These are phyloP conservation scores for Bombus sibiricus DNA, from an alignment of 1,140 invertebrate species.

Conservation along the genomic window DNA sequence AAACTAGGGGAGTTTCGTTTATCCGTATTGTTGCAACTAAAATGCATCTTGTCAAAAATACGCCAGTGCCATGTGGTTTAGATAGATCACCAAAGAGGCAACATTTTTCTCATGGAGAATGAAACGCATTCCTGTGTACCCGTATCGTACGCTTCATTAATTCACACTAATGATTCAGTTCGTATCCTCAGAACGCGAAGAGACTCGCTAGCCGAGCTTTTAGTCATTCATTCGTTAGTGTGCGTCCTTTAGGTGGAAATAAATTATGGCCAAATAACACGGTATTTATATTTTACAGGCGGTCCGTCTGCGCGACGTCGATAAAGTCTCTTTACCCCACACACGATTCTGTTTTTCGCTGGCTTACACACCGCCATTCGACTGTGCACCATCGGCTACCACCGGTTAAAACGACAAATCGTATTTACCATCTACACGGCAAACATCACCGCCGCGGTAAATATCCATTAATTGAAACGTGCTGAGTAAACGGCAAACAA, in stretches of 20 bases:
- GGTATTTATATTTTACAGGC: conserved; percentile 28
- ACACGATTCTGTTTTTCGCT: conserved; percentile 24
- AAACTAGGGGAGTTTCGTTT: neutral
- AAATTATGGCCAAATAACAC: conserved; percentile 37
- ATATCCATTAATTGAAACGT: conserved; percentile 66
- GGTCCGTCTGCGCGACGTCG: neutral
- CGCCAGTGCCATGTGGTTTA: neutral
- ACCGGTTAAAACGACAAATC: conserved; percentile 57
- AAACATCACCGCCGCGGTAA: conserved; percentile 59
- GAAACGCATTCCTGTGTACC: neutral
- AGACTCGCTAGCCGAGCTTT: neutral
- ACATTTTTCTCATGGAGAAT: neutral
- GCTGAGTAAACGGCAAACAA: conserved; percentile 58
- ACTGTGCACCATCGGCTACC: conserved; percentile 11
- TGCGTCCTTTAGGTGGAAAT: conserved; percentile 8
- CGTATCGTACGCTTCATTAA: conserved; percentile 42
- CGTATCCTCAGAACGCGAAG: neutral
- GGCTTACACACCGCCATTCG: conserved; percentile 11
- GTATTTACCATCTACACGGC: conserved; percentile 53
- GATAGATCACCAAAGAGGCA: neutral
- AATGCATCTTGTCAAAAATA: neutral
- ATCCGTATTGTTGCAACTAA: neutral
- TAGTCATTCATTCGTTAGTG: conserved; percentile 41
- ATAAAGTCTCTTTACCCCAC: conserved; percentile 29
- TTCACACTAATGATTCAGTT: conserved; percentile 34